phyloP scores from a whole-genome alignment of 1,140 invertebrate species.

The Camponotus floridanus region DNA sequence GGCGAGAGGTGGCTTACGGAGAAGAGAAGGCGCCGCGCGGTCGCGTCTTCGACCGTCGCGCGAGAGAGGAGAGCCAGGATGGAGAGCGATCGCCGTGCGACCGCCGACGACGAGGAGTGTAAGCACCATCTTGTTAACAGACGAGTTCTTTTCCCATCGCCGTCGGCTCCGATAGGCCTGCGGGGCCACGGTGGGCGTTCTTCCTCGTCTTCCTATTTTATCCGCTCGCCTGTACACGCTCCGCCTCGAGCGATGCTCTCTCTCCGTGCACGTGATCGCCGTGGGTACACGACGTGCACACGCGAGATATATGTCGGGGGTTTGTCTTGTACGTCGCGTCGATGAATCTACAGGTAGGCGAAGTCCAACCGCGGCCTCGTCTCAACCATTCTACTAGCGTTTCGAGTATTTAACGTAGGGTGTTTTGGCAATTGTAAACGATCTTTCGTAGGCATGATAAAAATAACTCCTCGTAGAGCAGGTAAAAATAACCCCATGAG shows the following conservation, averaged over 20 bases:
- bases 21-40: constrained; percentile 77
- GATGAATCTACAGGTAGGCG: constrained; percentile 63
- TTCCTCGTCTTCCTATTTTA: constrained; percentile 84
- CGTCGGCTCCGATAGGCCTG: constrained; percentile 84
- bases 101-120: constrained; percentile 60
- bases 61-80: constrained; percentile 64
- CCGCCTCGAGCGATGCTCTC: constrained; percentile 81
- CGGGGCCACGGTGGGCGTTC: constrained; percentile 83
- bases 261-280: constrained; percentile 67
- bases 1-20: constrained; percentile 28
- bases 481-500: too few relatives aligned
- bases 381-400: background rate
- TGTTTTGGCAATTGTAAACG: too few relatives aligned
- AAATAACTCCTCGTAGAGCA: too few relatives aligned
- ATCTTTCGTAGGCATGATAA: too few relatives aligned
- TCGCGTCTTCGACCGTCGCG: constrained; percentile 72
- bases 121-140: constrained; percentile 86
- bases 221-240: constrained; percentile 79
- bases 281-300: constrained; percentile 20
- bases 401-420: background rate
- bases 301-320: constrained; percentile 7
- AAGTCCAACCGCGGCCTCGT: constrained; percentile 22
- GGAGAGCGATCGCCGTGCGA: constrained; percentile 62
- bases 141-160: constrained; percentile 83
- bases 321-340: constrained; percentile 36